A percentile compares a stretch with the other conserved stretches of the same genome.
phyloP scores from a whole-genome alignment of 1,140 invertebrate species.

The Drosophila carrolli region DNA sequence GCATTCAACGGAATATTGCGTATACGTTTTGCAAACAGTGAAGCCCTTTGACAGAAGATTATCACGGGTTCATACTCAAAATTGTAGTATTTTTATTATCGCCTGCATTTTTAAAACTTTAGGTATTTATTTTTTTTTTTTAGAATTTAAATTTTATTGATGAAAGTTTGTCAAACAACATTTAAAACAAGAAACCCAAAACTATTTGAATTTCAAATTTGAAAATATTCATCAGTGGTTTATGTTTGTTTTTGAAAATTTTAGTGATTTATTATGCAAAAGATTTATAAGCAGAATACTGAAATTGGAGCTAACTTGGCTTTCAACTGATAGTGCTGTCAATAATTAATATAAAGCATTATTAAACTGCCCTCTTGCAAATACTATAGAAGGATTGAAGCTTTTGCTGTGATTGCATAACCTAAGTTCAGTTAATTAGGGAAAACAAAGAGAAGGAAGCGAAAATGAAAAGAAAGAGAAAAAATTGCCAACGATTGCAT shows the following conservation, averaged over 20 bases:
- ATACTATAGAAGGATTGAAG: neutral
- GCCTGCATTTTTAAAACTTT: neutral
- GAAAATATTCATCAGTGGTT: too few relatives aligned
- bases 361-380: neutral
- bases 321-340: neutral
- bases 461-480: constrained; percentile 18
- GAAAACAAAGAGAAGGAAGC: constrained; percentile 14
- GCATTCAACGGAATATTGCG: constrained; percentile 25
- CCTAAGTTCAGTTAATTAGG: constrained; percentile 29
- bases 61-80: constrained; percentile 12
- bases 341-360: neutral
- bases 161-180: too few relatives aligned
- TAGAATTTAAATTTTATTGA: too few relatives aligned
- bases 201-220: neutral
- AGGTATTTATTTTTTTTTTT: too few relatives aligned
- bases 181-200: too few relatives aligned
- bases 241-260: too few relatives aligned
- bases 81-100: neutral
- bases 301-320: neutral
- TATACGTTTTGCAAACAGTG: constrained; percentile 3
- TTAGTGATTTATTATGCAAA: too few relatives aligned
- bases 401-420: constrained; percentile 27
- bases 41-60: constrained; percentile 5
- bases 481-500: constrained; percentile 57
- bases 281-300: neutral